Evolutionary conservation across 2,888 invertebrate species (phyloP).

Genomic region (Platycnemis pennipes): DNA sequence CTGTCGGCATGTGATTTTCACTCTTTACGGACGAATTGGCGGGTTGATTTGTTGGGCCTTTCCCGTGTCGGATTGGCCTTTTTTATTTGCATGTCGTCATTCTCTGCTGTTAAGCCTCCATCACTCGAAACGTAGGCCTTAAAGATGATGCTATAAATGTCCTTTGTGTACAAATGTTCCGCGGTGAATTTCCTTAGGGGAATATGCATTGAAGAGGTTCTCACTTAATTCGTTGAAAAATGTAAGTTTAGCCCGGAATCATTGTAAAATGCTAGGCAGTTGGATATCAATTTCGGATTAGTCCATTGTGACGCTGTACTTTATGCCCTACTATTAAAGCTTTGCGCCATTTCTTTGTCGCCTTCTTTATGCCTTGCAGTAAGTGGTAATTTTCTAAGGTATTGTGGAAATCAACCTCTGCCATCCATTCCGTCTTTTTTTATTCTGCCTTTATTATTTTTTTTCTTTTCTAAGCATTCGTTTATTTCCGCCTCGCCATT

Average conservation of each 20-base stretch:
- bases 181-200: neutral
- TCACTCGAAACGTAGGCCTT: too few species aligned
- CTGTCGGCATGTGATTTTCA: neutral
- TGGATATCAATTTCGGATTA: neutral
- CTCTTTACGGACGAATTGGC: neutral
- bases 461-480: neutral
- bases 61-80: neutral
- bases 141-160: neutral
- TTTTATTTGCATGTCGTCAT: neutral
- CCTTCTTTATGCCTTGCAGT: neutral
- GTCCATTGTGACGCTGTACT: neutral
- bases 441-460: too few species aligned
- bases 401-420: neutral
- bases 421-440: neutral
- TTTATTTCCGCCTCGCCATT: conserved; percentile 16
- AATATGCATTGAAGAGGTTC: too few species aligned
- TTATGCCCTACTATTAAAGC: neutral
- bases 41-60: neutral
- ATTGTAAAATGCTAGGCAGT: neutral
- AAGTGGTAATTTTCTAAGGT: neutral
- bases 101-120: neutral
- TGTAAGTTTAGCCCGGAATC: neutral
- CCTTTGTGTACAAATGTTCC: neutral
- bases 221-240: neutral
- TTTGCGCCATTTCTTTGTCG: neutral